Conservation (phyloP, 2,113 vertebrate species). For the Lasiurus borealis region DNA sequence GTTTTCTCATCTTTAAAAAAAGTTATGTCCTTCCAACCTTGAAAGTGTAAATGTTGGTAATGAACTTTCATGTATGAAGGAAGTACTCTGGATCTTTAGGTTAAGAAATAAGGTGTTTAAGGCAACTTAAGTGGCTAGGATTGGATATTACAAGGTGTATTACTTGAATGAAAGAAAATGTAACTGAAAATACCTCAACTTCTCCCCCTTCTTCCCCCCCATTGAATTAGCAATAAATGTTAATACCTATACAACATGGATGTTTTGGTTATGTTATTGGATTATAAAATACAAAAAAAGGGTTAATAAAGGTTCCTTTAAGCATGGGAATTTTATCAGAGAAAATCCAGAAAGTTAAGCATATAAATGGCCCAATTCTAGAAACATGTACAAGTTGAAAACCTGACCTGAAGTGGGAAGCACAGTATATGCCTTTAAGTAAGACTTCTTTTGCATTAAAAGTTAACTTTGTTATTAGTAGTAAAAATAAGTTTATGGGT, state of each 20-base stretch:
- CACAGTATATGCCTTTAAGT: background rate
- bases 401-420: conserved; percentile 19
- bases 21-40: background rate
- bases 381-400: conserved; percentile 43
- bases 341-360: conserved; percentile 47
- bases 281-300: conserved; percentile 45
- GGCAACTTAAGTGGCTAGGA: background rate
- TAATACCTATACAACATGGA: conserved; percentile 17
- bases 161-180: conserved; percentile 54
- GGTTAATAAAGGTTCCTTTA: conserved; percentile 37
- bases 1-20: background rate
- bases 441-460: conserved; percentile 21
- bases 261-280: conserved; percentile 47
- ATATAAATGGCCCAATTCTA: conserved; percentile 14
- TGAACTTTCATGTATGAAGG: conserved; percentile 49
- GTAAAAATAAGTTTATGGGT: background rate
- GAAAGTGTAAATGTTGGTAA: conserved; percentile 59
- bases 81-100: conserved; percentile 24
- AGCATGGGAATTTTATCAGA: conserved; percentile 33
- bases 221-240: conserved; percentile 34
- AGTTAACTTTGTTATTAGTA: conserved; percentile 11
- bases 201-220: background rate
- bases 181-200: background rate
- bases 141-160: background rate
- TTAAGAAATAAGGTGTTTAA: conserved; percentile 59